phyloP scores from a whole-genome alignment of 2,113 vertebrate genomes.

The Rhinolophus sinicus region DNA sequence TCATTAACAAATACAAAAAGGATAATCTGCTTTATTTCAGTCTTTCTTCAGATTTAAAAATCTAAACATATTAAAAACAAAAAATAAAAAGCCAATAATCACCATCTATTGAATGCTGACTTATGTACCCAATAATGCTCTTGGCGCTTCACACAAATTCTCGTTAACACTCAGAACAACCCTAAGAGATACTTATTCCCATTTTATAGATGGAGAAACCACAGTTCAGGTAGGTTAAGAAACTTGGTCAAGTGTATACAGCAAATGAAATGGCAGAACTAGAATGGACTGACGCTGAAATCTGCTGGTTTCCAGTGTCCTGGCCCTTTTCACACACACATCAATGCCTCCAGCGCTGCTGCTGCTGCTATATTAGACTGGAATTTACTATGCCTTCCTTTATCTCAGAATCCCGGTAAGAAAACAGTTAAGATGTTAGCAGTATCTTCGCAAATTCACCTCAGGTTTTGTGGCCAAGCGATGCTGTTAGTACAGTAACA shows the following conservation, averaged over 20 bases:
- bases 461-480: constrained; percentile 8
- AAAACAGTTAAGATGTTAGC: constrained; percentile 41
- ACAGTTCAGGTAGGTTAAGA: constrained; percentile 17
- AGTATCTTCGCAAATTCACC: background rate
- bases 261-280: constrained; percentile 1
- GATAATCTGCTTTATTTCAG: constrained; percentile 14
- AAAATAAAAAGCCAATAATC: constrained; percentile 55
- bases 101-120: constrained; percentile 31
- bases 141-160: constrained; percentile 24
- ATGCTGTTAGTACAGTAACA: constrained; percentile 61
- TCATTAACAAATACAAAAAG: constrained; percentile 55
- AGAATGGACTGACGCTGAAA: background rate
- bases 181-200: background rate
- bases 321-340: background rate
- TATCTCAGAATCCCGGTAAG: constrained; percentile 19
- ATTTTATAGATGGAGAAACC: constrained; percentile 18
- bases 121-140: constrained; percentile 11
- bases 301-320: background rate
- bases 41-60: constrained; percentile 43
- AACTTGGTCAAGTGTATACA: background rate
- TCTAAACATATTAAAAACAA: constrained; percentile 43
- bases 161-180: constrained; percentile 50
- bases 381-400: background rate
- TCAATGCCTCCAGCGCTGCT: background rate
- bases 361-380: background rate